Evolutionary conservation across 2,888 invertebrate species (phyloP).

Genomic region (Icerya purchasi): DNA sequence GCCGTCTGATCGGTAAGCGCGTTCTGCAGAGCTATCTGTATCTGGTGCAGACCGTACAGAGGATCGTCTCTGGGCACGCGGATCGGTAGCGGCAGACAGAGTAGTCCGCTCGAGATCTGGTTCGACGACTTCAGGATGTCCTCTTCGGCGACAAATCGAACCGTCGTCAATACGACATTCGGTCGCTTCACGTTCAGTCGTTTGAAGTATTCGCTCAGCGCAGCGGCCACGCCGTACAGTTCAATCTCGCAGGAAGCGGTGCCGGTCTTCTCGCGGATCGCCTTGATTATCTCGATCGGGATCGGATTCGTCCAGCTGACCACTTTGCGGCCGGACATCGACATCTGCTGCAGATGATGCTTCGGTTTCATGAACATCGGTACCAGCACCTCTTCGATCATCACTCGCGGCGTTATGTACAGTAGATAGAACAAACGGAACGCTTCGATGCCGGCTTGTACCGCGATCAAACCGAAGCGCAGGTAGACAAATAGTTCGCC

Average conservation of each 20-base stretch:
- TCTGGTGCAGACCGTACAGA: conserved; percentile 25
- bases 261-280: conserved; percentile 35
- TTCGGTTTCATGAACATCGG: conserved; percentile 24
- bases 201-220: conserved; percentile 38
- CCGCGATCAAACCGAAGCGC: conserved; percentile 17
- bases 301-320: conserved; percentile 48
- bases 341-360: conserved; percentile 37
- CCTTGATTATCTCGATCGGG: conserved; percentile 32
- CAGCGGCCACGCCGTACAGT: conserved; percentile 38
- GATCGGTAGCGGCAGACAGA: conserved; percentile 42
- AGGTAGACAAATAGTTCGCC: conserved; percentile 16
- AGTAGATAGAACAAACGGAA: conserved; percentile 23
- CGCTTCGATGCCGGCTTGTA: conserved; percentile 18
- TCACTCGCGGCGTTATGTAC: conserved; percentile 30
- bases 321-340: conserved; percentile 43
- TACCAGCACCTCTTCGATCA: conserved; percentile 36
- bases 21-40: conserved; percentile 25
- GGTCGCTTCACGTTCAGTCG: conserved; percentile 29
- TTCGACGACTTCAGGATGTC: conserved; percentile 26
- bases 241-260: conserved; percentile 41
- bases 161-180: conserved; percentile 37
- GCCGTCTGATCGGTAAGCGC: conserved; percentile 30
- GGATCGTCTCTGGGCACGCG: conserved; percentile 25
- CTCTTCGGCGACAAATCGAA: conserved; percentile 36
- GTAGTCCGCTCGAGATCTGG: conserved; percentile 32